phyloP scores from a whole-genome alignment of 1,140 invertebrate genomes.

The Pogonomyrmex californicus region DNA sequence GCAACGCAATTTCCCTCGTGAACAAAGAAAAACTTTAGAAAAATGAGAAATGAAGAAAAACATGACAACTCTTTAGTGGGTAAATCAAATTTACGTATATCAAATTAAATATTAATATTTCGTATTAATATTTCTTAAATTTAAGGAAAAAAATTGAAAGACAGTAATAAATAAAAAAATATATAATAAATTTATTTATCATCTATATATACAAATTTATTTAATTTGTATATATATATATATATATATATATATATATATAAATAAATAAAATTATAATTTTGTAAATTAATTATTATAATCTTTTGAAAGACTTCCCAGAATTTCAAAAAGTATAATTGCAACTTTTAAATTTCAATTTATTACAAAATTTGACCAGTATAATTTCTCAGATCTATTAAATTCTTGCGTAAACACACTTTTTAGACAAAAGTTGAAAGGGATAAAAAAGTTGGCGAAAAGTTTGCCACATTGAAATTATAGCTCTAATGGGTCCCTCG shows the following conservation, averaged over 20 bases:
- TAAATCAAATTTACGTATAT: neutral
- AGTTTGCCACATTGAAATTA: neutral
- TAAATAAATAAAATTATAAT: neutral
- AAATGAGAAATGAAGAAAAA: slow-evolving; percentile 9
- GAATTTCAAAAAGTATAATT: neutral
- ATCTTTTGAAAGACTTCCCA: neutral
- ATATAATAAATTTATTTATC: slow-evolving; percentile 11
- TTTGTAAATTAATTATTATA: slow-evolving; percentile 4
- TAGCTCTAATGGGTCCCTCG: neutral
- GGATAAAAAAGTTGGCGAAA: neutral
- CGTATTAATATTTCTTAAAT: neutral
- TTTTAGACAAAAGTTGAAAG: neutral
- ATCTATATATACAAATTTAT: too few relatives aligned
- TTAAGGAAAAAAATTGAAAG: neutral
- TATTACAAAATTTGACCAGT: neutral
- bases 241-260: neutral
- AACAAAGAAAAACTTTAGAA: neutral
- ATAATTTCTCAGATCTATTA: neutral
- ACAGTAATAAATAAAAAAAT: neutral
- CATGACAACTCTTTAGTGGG: neutral
- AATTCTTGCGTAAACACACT: neutral
- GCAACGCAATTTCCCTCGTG: neutral
- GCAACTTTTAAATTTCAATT: neutral
- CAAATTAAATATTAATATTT: too few relatives aligned
- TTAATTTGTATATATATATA: too few relatives aligned